Evolutionary conservation across 2,797 vertebrate genomes (phyloP), one percentile per base, ranked within the genome.

Genomic region (Sebastes iracundus): DNA sequence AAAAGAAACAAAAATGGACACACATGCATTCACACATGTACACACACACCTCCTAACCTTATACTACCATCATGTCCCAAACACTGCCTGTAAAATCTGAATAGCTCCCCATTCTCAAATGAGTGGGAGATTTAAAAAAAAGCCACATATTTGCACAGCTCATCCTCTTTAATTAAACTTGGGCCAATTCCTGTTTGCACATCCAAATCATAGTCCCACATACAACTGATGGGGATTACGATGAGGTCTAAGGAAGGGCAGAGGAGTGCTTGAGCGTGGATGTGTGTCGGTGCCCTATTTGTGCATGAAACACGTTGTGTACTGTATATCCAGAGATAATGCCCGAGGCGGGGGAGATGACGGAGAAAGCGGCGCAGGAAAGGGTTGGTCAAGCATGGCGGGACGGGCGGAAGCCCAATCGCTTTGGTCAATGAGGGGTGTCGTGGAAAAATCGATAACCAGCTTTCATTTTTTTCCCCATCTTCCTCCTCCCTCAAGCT

Each of bases 81-180:
- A 73, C 6, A 55, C 22, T 30, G 52, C 68, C 59, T 58, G 42
- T 69, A 65, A 81, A 76, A 69, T 72, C 30, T 20, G 62, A 80
- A 68, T 28, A 65, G 18, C 33, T 77, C 77, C 28, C 62, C 62
- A 68, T 66, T 90, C 80, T 84, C 75, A 85, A 81, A 86, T 81
- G 82, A 88, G 80, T 89, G 77, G 58, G 68, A 77, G 58, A 71
- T 65, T 72, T 67, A 1, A 35, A 38, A 55, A 55, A 5, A 72
- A 75, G 67, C 56, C 67, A 75, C 18, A 84, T 90, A 90, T 93
- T 93, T 93, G 87, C 90, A 78, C 84, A 86, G 82, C 85, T 93
- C 85, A 90, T 93, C 84, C 82, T 80, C 56, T 85, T 93, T 93
- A 94, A 94, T 94, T 93, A 93, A 94, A 93, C 84, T 46, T 64